Base-by-base conservation (phyloP, 2,888 invertebrate genomes). In the Exocentrus adspersus region DNA sequence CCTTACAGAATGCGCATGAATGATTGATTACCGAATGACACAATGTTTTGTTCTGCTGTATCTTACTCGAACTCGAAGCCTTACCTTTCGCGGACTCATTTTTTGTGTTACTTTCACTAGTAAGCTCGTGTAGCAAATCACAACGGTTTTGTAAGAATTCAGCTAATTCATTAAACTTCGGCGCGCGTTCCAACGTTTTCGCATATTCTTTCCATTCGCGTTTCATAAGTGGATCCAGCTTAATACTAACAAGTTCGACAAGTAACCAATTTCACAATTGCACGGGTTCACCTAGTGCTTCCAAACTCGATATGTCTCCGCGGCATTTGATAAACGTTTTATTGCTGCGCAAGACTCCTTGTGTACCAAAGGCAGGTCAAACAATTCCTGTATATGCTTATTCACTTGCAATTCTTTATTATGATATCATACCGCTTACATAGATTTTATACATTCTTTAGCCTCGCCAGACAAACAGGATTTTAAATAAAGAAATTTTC, bases 391-490 rank as follows among this genome's bases (percentile, higher is more conserved):
- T 6, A 72, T 54, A 57, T 70, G 72, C 10, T 56, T 68, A 24
- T 71, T 58, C 6, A 68, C 61, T 45, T 71, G 46, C 3, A 71
- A n/a, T 24, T 43, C 54, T 28, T 58, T 68, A 19, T 71, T 68
- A n/a, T n/a, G n/a, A n/a, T n/a, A n/a, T n/a, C n/a, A n/a, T n/a
- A n/a, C n/a, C n/a, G n/a, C n/a, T n/a, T n/a, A n/a, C n/a, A 28
- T 21, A 5, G 48, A 48, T 24, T 28, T 48, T 52, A 37, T 41
- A 9, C 52, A 16, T n/a, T 21, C 19, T 19, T 37, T 32, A 12
- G 48, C 48, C 12, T 48, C 48, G 2, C 28, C 48, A 1, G 48
- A 24, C 28, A 28, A 2, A 10, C 48, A 48, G 0, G 48, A 28
- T 48, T 48, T 48, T 48, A 48, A 20, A n/a, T 42, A 42, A n/a